These are phyloP conservation scores for Copidosoma floridanum DNA, from an alignment of 1,140 invertebrate species.

Conservation along the genomic window DNA sequence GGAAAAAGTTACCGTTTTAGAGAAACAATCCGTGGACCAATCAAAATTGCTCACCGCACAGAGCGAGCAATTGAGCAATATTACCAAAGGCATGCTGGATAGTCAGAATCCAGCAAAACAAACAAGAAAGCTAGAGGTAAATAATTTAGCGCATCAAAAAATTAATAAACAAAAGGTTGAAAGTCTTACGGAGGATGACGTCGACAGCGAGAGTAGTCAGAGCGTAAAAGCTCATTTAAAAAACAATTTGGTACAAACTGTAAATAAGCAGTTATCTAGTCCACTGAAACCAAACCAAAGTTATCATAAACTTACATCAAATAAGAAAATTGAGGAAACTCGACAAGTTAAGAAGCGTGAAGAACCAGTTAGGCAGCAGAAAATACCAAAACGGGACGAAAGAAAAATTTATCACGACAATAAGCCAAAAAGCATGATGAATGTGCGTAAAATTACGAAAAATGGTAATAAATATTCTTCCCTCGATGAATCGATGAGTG, in stretches of 20 bases:
- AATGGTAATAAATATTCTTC: constrained; percentile 9
- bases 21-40: constrained; percentile 44
- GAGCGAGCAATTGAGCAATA: constrained; percentile 46
- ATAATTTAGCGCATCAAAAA: constrained; percentile 3
- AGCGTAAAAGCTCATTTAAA: neutral
- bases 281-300: neutral
- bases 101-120: constrained; percentile 22
- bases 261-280: neutral
- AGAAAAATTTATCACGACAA: neutral
- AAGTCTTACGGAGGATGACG: neutral
- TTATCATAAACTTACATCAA: neutral
- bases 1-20: constrained; percentile 46
- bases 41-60: constrained; percentile 43
- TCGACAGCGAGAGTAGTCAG: neutral
- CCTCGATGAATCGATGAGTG: constrained; percentile 28
- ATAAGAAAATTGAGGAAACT: neutral
- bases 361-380: neutral
- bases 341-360: neutral
- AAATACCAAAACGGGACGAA: neutral
- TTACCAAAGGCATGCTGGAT: constrained; percentile 36
- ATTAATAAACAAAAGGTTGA: neutral
- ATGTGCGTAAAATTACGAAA: constrained; percentile 2
- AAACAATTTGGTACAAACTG: neutral
- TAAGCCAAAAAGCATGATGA: neutral
- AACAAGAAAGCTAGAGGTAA: neutral